Percentiles rank a stretch among this genome's conserved stretches.
phyloP scores from a whole-genome alignment of 1,140 invertebrate genomes.

The Diabrotica undecimpunctata region DNA sequence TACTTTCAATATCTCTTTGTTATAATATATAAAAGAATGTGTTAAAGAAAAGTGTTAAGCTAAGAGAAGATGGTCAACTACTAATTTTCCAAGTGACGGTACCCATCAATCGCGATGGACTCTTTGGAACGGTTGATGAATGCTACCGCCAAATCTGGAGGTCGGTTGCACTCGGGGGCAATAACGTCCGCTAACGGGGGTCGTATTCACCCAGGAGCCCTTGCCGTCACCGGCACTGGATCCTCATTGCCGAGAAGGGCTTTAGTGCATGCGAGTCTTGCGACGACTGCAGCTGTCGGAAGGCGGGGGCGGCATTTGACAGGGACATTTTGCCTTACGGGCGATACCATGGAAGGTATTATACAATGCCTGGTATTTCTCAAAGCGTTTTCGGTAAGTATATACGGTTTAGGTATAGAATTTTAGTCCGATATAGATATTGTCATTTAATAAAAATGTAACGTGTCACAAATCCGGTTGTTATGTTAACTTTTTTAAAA shows the following conservation, averaged over 20 bases:
- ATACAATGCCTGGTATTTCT: conserved; percentile 88
- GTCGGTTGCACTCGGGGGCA: conserved; percentile 33
- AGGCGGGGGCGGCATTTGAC: conserved; percentile 76
- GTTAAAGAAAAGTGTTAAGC: no score
- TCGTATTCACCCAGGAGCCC: conserved; percentile 53
- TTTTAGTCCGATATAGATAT: neutral
- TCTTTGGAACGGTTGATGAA: conserved; percentile 73
- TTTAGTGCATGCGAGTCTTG: conserved; percentile 70
- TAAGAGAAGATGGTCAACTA: no score
- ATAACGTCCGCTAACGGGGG: neutral
- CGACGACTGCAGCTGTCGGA: conserved; percentile 64
- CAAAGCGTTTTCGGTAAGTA: conserved; percentile 86
- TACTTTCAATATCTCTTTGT: no score
- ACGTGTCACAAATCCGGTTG: neutral
- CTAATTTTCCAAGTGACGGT: no score
- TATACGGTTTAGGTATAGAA: neutral
- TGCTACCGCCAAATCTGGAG: conserved; percentile 52
- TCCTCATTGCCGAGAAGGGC: conserved; percentile 58
- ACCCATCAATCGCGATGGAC: conserved; percentile 56
- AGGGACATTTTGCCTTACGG: conserved; percentile 81
- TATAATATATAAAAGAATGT: no score
- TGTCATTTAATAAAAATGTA: neutral
- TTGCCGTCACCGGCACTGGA: conserved; percentile 51
- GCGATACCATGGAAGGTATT: conserved; percentile 88
- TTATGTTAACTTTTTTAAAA: no score